Base-by-base conservation (phyloP, 2,888 invertebrate species). In the Amblyjoppa proteus region DNA sequence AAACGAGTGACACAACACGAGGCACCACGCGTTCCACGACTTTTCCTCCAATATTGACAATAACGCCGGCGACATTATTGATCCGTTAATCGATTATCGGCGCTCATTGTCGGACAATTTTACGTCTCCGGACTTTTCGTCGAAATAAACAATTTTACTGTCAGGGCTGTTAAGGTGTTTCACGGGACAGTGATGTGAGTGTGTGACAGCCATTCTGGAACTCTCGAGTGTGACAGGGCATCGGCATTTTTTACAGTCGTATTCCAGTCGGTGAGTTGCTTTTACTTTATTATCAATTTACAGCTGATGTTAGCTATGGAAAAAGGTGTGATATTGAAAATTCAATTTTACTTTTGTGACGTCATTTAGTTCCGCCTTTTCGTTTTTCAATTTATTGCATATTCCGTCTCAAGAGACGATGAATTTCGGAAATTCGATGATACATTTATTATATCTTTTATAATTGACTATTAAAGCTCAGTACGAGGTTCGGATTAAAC, bases 151-250 rank as follows among this genome's bases (percentile, higher is more conserved):
- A 51, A 64, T 64, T 64, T 20, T 28, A 9, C 38, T 45, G 28
- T 41, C 5, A 64, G 11, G 77, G 34, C 13, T 20, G 49, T 16
- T 41, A 64, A 64, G 49, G 78, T 70, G 45, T 64, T 34, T 13
- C 58, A n/a, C 49, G 56, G 73, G 16, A 56, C 56, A 79, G 85
- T 86, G 85, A 75, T 77, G 85, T 86, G 85, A 83, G 73, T 83
- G 81, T 77, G 85, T 86, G 76, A 64, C 64, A 25, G 41, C 71
- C n/a, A 53, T 85, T 83, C 61, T 53, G 56, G 56, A 53, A 85
- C 69, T 71, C 28, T 53, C 53, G 11, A 13, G 41, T 13, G 51
- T 61, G 61, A 53, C 45, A 51, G 53, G 70, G 56, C 70, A 66
- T 28, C 80, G 53, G 28, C 64, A 6, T 73, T 38, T 66, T 77